A percentile compares a stretch with the other conserved stretches of the same genome.
Evolutionary conservation across 2,113 vertebrate species (phyloP).

Genomic region (Tylochromis polylepis): DNA sequence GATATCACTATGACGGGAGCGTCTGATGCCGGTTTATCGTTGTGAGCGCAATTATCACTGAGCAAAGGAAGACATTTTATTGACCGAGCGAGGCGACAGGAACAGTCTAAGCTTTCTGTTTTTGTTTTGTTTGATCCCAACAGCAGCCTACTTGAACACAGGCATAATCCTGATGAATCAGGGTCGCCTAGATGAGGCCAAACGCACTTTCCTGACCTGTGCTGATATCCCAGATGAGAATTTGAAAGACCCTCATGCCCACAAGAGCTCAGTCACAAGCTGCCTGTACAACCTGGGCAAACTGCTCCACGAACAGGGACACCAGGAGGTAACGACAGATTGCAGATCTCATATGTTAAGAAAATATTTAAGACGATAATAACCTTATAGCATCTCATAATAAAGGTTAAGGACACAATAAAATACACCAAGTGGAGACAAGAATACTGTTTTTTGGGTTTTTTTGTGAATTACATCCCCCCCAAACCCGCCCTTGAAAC

Average conservation of each 20-base stretch:
- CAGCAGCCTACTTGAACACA: constrained; percentile 99
- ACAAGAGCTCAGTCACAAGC: constrained; percentile 97
- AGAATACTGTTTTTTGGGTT: not conserved
- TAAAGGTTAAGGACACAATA: not conserved
- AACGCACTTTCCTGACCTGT: constrained; percentile 90
- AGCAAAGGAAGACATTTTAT: not conserved
- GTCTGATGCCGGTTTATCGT: accelerated
- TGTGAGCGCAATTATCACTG: not conserved
- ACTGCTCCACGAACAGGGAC: constrained; percentile 94
- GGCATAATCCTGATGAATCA: constrained; percentile 98
- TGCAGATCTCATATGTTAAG: not conserved
- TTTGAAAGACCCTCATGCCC: constrained; percentile 96
- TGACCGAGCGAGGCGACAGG: not conserved
- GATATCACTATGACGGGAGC: not conserved
- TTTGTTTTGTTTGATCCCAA: not conserved
- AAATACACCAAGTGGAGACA: not conserved
- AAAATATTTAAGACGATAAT: not conserved
- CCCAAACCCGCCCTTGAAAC: not conserved
- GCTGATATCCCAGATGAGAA: constrained; percentile 98
- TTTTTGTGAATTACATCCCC: not conserved
- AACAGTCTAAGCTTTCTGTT: not conserved
- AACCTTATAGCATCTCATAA: not conserved
- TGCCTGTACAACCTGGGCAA: constrained; percentile 98
- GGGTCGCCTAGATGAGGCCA: constrained; percentile 89
- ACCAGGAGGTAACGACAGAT: constrained; percentile 80